Base-by-base conservation (phyloP, 2,888 invertebrate genomes). In the Laothoe populi region DNA sequence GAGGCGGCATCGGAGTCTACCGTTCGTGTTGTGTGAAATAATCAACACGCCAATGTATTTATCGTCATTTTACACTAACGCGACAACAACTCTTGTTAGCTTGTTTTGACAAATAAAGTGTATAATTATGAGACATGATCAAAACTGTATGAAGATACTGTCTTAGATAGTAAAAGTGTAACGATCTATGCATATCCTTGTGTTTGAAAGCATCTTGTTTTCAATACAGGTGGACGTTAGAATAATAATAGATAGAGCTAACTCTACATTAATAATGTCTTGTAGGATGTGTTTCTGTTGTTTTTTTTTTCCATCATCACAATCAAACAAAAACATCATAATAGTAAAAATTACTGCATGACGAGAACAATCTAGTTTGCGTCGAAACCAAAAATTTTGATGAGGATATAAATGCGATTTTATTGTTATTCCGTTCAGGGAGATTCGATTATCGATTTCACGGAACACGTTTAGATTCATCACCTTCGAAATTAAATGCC, bases 381-480 rank as follows among this genome's bases (percentile, higher is more conserved):
- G 4, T 5, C 19, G 35, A 19, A 31, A n/a, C 19, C 10, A 11
- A 19, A 35, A 53, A 3, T 53, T 49, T 11, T 1, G 11, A 5
- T 53, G 31, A 19, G 21, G 21, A 53, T 53, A 53, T 53, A 53
- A 53, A 53, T 7, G 10, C 26, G 11, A 26, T 11, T 19, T 53
- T 13, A 19, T 19, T 10, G 26, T 10, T 53, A 19, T 19, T 35
- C 19, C 31, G 24, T 24, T 24, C 26, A 35, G 16, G 31, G 5
- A 53, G 53, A 53, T 35, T 31, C 35, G n/a, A 53, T 61, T 61
- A 61, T 53, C 19, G 42, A 61, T 61, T 49, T 61, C 26, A 61
- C 53, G 49, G 26, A 31, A 31, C 31, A 53, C 19, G 24, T 53
- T 53, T 31, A 53, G 42, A 13, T 26, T 38, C 31, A 42, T 61